These are phyloP conservation scores for Cordilura impudica DNA, from an alignment of 2,888 invertebrate genomes.

Conservation along the genomic window DNA sequence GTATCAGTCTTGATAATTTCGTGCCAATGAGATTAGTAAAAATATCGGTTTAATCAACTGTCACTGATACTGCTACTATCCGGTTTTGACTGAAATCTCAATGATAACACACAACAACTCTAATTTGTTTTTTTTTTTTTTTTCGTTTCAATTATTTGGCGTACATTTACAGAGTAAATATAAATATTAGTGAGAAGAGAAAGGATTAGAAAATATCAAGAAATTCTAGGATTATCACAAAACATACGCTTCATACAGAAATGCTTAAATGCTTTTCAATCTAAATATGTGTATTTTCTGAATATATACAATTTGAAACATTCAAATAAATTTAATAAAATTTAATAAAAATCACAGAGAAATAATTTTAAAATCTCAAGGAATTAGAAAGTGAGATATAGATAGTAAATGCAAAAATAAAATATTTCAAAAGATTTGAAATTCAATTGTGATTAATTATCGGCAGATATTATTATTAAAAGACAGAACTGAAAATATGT, in stretches of 20 bases:
- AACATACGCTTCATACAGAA: neutral
- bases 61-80: too few relatives aligned
- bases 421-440: neutral
- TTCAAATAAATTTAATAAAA: constrained; percentile 24
- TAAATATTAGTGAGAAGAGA: neutral
- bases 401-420: neutral
- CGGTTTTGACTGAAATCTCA: too few relatives aligned
- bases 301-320: constrained; percentile 16
- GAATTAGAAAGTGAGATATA: neutral
- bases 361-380: neutral
- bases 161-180: too few relatives aligned
- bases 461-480: neutral
- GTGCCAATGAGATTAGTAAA: too few relatives aligned
- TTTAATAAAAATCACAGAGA: neutral
- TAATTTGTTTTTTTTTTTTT: too few relatives aligned
- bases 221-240: neutral
- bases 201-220: neutral
- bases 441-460: neutral
- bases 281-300: neutral
- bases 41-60: too few relatives aligned
- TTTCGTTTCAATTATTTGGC: too few relatives aligned
- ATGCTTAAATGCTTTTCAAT: neutral
- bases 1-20: too few relatives aligned
- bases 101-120: too few relatives aligned
- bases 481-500: neutral